A percentile compares a stretch with the other conserved stretches of the same genome.
Evolutionary conservation across 2,113 vertebrate species (phyloP).

Genomic region (Microcebus tavaratra): DNA sequence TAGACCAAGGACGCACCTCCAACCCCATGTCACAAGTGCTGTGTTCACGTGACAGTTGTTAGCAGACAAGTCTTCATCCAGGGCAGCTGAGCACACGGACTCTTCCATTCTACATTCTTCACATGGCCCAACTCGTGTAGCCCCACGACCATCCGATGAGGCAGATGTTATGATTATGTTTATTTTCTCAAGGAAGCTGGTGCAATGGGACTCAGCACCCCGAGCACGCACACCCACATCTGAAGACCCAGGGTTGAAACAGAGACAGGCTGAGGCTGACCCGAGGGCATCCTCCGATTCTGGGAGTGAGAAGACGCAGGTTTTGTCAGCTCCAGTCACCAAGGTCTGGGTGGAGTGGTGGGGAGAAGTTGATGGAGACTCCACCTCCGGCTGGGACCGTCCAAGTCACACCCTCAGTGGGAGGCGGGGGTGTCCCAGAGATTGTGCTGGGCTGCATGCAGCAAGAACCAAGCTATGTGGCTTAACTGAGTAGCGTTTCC

Average conservation of each 20-base stretch:
- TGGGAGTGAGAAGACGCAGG: fast-evolving
- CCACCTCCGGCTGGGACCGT: fast-evolving
- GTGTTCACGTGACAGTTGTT: fast-evolving
- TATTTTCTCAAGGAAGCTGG: neutral
- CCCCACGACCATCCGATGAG: fast-evolving
- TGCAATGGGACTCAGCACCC: neutral
- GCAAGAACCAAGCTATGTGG: fast-evolving
- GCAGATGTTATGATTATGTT: fast-evolving
- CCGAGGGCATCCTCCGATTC: fast-evolving
- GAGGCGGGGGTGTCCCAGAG: neutral
- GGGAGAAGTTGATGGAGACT: fast-evolving
- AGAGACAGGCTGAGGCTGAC: neutral
- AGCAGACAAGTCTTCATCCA: fast-evolving
- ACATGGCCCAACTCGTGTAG: fast-evolving
- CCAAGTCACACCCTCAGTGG: fast-evolving
- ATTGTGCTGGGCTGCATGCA: fast-evolving
- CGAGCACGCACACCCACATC: fast-evolving
- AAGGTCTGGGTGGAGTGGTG: neutral
- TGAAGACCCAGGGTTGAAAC: too few species aligned
- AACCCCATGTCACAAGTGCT: fast-evolving
- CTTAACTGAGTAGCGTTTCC: fast-evolving
- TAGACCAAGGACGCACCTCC: fast-evolving
- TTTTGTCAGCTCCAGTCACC: too few species aligned
- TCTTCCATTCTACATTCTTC: neutral
- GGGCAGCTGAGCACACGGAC: fast-evolving